Evolutionary conservation across 2,113 vertebrate species (phyloP), one percentile per base, ranked within the genome.

Genomic region (Dicaeum eximium): DNA sequence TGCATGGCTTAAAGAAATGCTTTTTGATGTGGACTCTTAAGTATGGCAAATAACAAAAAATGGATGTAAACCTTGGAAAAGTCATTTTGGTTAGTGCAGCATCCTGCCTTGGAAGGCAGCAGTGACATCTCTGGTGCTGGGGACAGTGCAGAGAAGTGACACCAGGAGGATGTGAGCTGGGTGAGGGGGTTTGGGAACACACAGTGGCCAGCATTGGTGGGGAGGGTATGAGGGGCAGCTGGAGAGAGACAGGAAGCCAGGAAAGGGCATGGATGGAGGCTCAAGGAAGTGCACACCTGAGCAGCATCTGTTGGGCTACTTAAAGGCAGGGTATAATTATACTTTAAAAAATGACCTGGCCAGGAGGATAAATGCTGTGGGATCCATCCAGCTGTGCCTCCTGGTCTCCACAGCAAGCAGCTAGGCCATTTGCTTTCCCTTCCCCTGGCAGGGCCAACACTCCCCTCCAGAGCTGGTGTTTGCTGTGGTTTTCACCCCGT

Each of bases 251-350:
- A 51, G 28, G 44, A 31, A 21, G 9, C 3, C 4, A 7, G 78
- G 23, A 15, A 16, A 35, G 65, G 50, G 21, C 15, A 1, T 7
- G 72, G 53, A 4, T 60, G 30, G 44, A 71, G 28, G 47, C 17
- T 23, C 6, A 6, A 23, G 73, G 53, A 47, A 15, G 18, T 0
- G 0, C 38, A 2, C 25, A 3, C 30, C 20, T 10, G 71, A 56
- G 83, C 60, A n/a, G 85, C 2, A 7, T 40, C 45, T 8, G 25
- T 9, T 12, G 58, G 25, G 42, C 27, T 17, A 1, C 13, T 33
- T 45, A 7, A 42, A 31, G 42, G 35, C 42, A 66, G 38, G 47
- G 11, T 31, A 44, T 40, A 57, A n/a, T 62, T n/a, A 20, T 0
- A 6, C 51, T 64, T 33, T 11, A 6, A 37, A 25, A 42, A 53